Evolutionary conservation across 2,113 vertebrate genomes (phyloP), one percentile per base, ranked within the genome.

Genomic region (Rhabdornis inornatus): DNA sequence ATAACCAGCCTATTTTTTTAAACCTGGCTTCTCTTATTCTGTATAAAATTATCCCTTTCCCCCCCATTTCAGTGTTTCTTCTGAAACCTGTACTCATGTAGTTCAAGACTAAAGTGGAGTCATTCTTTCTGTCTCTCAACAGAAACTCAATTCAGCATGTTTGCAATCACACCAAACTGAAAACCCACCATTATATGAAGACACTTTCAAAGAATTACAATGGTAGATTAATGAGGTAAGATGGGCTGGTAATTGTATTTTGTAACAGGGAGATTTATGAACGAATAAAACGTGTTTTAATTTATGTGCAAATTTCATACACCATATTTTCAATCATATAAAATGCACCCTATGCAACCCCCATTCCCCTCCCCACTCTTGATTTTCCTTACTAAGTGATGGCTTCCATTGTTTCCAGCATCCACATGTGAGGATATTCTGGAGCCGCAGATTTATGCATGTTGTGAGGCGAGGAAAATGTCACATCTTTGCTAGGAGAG

Each of bases 301-400:
- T 77, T 71, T 59, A 23, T 35, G 8, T 25, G 16, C 19, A 50
- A 10, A 53, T 18, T 27, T 5, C 7, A 45, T n/a, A 17, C 68
- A 64, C 6, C 1, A 5, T 49, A 55, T 69, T 89, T 85, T 64
- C 50, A 74, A 18, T 30, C 9, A 55, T 30, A 28, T 27, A 6
- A 85, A 82, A 39, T 2, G 2, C 3, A 45, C 20, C 2, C 6
- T 18, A 55, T 44, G 5, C 39, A 13, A 12, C 39, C 12, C 39
- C 39, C 2, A 13, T 7, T 7, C 6, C 3, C 2, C 6, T 14
- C 3, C 3, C 3, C 5, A 4, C 0, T 11, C 6, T 28, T 57
- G 28, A 44, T 77, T 87, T 87, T 72, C 14, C 6, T 18, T 50
- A 5, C 30, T 72, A 5, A 81, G 10, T 20, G 31, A 8, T 33